Percentiles rank a stretch among this genome's conserved stretches.
Conservation (phyloP, 2,888 invertebrate genomes). For the Mamestra brassicae region DNA sequence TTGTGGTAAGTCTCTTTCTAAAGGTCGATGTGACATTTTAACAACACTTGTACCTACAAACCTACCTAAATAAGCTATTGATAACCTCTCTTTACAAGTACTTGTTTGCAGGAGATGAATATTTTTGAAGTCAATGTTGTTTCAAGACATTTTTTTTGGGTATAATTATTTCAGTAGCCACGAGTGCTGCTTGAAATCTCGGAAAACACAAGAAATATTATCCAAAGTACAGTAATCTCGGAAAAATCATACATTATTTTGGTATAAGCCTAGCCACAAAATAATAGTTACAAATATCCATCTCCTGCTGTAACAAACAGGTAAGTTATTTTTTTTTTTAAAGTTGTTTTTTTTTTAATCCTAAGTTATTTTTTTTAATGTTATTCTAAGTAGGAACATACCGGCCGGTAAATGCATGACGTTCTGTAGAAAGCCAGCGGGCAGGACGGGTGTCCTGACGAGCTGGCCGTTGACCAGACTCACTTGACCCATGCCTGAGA, state of each 20-base stretch:
- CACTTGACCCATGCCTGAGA: constrained; percentile 88
- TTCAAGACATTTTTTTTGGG: neutral
- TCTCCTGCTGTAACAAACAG: constrained; percentile 5
- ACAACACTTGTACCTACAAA: constrained; percentile 9
- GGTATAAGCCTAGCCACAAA: neutral
- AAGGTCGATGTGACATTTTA: neutral
- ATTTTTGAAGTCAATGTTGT: neutral
- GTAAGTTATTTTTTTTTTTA: neutral
- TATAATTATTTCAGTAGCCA: neutral
- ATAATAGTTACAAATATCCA: neutral
- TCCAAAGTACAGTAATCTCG: too few species aligned
- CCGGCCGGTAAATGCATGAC: constrained; percentile 93
- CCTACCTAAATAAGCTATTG: constrained; percentile 34
- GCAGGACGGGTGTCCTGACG: constrained; percentile 93
- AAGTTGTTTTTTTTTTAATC: neutral
- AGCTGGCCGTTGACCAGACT: constrained; percentile 93
- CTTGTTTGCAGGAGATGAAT: constrained; percentile 28
- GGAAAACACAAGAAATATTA: neutral
- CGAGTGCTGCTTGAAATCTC: neutral
- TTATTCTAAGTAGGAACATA: constrained; percentile 64
- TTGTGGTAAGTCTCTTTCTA: neutral
- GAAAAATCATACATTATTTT: too few species aligned
- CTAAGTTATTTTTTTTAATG: neutral
- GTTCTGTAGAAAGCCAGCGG: constrained; percentile 94
- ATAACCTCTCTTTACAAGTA: neutral